Evolutionary conservation across 2,888 invertebrate species (phyloP).

Genomic region (Buathra laborator): DNA sequence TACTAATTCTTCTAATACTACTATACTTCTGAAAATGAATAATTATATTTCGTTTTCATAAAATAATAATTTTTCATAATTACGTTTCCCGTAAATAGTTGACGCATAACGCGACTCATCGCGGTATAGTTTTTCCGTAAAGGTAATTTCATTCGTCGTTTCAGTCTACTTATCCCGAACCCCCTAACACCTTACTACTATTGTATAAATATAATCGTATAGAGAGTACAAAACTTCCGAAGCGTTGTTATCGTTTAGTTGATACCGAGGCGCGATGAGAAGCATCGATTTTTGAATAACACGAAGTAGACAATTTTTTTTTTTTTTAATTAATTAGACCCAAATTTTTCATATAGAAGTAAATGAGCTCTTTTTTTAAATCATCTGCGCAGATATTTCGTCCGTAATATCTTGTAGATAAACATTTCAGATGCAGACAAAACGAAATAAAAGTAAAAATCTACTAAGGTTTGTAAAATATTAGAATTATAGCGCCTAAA

Average conservation of each 20-base stretch:
- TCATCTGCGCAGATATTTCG: background rate
- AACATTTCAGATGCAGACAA: conserved; percentile 32
- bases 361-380: conserved; percentile 2
- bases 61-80: conserved; percentile 21
- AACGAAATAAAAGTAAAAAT: background rate
- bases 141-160: conserved; percentile 39
- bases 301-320: conserved; percentile 11
- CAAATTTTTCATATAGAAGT: conserved; percentile 37
- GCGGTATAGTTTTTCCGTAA: conserved; percentile 48
- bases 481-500: conserved; percentile 23
- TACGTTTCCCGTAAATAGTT: conserved; percentile 45
- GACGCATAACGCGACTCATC: conserved; percentile 36
- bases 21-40: background rate
- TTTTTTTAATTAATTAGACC: conserved; percentile 16
- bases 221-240: conserved; percentile 31
- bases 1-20: conserved; percentile 13
- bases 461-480: conserved; percentile 47
- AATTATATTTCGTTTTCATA: conserved; percentile 6
- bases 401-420: conserved; percentile 26
- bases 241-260: background rate
- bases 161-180: conserved; percentile 18
- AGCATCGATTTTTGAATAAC: conserved; percentile 1
- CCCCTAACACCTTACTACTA: background rate
- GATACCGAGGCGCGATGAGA: background rate
- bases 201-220: conserved; percentile 30